These are phyloP conservation scores for Drosophila carrolli DNA, from an alignment of 1,140 invertebrate genomes.

Conservation along the genomic window DNA sequence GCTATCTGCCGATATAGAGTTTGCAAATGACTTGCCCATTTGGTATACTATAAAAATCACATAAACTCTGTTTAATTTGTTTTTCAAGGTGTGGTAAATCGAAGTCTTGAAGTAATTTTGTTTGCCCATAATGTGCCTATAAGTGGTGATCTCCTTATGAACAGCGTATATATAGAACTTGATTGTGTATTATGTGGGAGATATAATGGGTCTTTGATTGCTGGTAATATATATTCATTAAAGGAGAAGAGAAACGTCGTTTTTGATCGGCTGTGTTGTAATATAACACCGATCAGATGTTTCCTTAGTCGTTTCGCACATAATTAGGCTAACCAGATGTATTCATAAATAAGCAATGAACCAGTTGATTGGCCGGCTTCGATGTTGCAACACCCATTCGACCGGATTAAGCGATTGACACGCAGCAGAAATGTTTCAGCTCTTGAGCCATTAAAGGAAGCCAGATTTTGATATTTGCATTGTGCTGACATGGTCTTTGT, in stretches of 20 bases:
- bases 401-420: conserved; percentile 32
- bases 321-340: conserved; percentile 23
- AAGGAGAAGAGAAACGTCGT: conserved; percentile 13
- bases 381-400: conserved; percentile 24
- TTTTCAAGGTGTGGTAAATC: not conserved
- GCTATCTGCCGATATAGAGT: conserved; percentile 6
- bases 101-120: not conserved
- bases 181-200: not conserved
- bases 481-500: conserved; percentile 39
- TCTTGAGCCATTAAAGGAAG: conserved; percentile 15
- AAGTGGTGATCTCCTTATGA: conserved; percentile 1
- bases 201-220: conserved; percentile 23
- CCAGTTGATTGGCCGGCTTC: conserved; percentile 10
- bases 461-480: conserved; percentile 6
- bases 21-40: conserved; percentile 41
- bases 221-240: not conserved
- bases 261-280: conserved; percentile 6
- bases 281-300: not conserved
- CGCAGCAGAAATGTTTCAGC: conserved; percentile 16
- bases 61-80: not conserved
- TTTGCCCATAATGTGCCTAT: conserved; percentile 2
- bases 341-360: conserved; percentile 31
- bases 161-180: not conserved
- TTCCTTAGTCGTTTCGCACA: conserved; percentile 12
- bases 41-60: conserved; percentile 8